A percentile compares a stretch with the other conserved stretches of the same genome.
phyloP scores from a whole-genome alignment of 1,140 invertebrate genomes.

The Piezodorus guildinii region DNA sequence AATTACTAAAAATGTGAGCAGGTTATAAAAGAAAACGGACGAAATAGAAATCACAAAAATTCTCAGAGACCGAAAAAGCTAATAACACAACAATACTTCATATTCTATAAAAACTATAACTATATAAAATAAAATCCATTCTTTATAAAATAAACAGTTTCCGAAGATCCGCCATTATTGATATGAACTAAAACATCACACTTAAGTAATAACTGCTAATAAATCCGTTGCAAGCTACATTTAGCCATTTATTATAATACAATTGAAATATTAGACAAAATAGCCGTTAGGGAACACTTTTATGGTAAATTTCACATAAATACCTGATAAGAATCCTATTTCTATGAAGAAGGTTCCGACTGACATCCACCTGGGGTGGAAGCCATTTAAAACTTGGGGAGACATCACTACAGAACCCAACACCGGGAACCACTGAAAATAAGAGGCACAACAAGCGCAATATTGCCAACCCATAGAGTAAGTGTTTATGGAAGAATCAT shows the following conservation, averaged over 20 bases:
- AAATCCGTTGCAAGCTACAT: background rate
- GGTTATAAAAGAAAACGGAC: background rate
- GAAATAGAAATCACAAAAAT: background rate
- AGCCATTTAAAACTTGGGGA: constrained; percentile 12
- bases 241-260: too few species aligned
- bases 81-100: background rate
- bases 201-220: background rate
- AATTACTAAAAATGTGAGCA: too few species aligned
- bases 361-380: constrained; percentile 10
- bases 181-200: constrained; percentile 11
- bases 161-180: constrained; percentile 8
- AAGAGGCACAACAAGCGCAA: constrained; percentile 4
- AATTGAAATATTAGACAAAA: too few species aligned
- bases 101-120: background rate
- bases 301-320: background rate
- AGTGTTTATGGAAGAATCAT: constrained; percentile 1
- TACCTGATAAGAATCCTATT: background rate
- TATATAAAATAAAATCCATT: background rate
- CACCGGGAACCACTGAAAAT: constrained; percentile 15
- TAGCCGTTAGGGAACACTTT: too few species aligned
- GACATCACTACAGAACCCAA: constrained; percentile 13
- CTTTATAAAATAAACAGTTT: background rate
- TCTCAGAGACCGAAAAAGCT: background rate
- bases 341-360: background rate
- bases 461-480: background rate